Conservation (phyloP, 2,888 invertebrate genomes). For the Cataglyphis livida region DNA sequence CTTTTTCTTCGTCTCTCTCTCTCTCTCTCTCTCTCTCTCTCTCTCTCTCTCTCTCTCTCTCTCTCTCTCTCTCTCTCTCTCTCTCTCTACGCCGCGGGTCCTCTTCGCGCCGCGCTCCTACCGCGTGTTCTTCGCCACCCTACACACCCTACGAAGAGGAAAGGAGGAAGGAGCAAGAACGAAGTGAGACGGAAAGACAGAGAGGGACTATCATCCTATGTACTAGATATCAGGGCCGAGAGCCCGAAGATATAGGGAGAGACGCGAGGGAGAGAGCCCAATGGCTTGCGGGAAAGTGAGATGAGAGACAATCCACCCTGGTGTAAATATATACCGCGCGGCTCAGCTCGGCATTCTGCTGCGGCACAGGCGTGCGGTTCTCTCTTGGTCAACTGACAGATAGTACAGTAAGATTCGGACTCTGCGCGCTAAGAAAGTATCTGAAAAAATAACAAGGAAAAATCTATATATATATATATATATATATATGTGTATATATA, state of each 20-base stretch:
- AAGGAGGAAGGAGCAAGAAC: constrained; percentile 51
- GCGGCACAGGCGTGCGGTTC: constrained; percentile 60
- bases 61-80: too few relatives aligned
- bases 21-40: constrained; percentile 54
- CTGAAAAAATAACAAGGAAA: too few relatives aligned
- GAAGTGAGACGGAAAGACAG: constrained; percentile 37
- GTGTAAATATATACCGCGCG: constrained; percentile 79
- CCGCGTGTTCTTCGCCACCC: constrained; percentile 68
- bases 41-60: constrained; percentile 17
- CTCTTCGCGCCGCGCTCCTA: constrained; percentile 57
- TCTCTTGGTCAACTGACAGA: constrained; percentile 9
- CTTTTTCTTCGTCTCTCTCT: constrained; percentile 27
- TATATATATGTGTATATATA: too few relatives aligned
- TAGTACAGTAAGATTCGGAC: too few relatives aligned
- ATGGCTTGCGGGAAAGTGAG: constrained; percentile 50
- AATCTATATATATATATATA: too few relatives aligned
- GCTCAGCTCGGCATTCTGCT: constrained; percentile 17
- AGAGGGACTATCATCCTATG: constrained; percentile 68
- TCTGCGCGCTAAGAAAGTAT: not conserved
- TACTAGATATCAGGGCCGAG: constrained; percentile 74
- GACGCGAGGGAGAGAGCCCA: constrained; percentile 37
- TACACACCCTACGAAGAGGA: constrained; percentile 61
- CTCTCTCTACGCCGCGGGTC: constrained; percentile 43
- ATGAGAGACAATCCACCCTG: constrained; percentile 74
- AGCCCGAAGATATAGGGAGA: constrained; percentile 55